Evolutionary conservation across 2,113 vertebrate species (phyloP).

Genomic region (Pangasianodon gigas): DNA sequence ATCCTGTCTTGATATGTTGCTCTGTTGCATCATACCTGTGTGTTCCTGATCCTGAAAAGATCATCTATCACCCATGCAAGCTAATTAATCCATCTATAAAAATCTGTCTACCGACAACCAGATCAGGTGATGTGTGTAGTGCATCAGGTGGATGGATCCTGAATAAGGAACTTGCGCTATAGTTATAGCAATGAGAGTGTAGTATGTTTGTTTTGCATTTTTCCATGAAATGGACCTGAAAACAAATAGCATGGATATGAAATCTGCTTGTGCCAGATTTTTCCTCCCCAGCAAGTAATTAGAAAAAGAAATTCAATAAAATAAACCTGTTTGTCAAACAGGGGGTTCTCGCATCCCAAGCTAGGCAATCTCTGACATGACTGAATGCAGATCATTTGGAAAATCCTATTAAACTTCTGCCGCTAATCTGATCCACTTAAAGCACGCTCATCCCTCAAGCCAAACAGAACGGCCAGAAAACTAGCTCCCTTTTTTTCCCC

Average conservation of each 20-base stretch:
- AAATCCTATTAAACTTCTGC: slow-evolving; percentile 35
- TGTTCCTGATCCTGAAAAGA: neutral
- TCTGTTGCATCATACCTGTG: neutral
- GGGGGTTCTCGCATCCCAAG: neutral
- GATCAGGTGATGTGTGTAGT: neutral
- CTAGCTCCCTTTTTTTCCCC: neutral
- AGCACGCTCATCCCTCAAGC: slow-evolving; percentile 17
- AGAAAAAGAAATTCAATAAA: neutral
- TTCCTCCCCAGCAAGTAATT: neutral
- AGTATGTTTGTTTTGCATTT: neutral
- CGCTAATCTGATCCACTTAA: slow-evolving; percentile 24
- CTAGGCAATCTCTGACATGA: neutral
- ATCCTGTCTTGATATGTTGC: too few relatives aligned
- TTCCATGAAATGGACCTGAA: neutral
- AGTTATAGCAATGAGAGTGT: neutral
- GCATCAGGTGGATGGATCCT: neutral
- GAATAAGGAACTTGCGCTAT: neutral
- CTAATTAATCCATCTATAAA: neutral
- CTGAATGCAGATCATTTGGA: neutral
- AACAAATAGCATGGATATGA: neutral
- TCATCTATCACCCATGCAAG: neutral
- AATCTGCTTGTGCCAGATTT: neutral
- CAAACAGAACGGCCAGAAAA: slow-evolving; percentile 12
- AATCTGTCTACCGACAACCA: neutral
- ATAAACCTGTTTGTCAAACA: neutral